These are phyloP conservation scores for Pristionchus maxplancki DNA, from an alignment of 2,888 invertebrate species.

Conservation along the genomic window DNA sequence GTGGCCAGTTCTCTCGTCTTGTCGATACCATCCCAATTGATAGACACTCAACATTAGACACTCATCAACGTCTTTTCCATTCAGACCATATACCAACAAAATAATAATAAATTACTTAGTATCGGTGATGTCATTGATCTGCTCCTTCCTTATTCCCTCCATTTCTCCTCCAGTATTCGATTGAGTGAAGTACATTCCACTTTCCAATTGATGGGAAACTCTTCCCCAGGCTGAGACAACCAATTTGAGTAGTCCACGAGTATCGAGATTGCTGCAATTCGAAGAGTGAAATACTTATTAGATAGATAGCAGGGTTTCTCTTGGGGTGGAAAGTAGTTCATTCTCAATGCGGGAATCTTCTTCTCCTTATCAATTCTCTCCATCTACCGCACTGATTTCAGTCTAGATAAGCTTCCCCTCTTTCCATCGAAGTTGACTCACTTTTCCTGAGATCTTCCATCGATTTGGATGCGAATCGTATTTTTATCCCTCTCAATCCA, in stretches of 20 bases:
- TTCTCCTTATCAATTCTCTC: neutral
- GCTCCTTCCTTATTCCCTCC: slow-evolving; percentile 69
- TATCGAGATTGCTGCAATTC: neutral
- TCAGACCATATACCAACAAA: neutral
- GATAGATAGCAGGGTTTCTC: neutral
- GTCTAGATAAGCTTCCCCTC: slow-evolving; percentile 5
- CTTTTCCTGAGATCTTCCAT: slow-evolving; percentile 71
- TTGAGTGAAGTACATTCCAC: slow-evolving; percentile 75
- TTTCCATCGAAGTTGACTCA: slow-evolving; percentile 22
- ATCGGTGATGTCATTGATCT: slow-evolving; percentile 74
- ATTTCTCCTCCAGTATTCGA: slow-evolving; percentile 67
- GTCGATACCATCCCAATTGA: slow-evolving; percentile 76
- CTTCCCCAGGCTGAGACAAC: slow-evolving; percentile 69
- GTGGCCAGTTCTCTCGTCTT: slow-evolving; percentile 61
- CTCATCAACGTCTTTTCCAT: neutral
- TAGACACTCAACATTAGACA: slow-evolving; percentile 67
- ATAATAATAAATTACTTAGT: slow-evolving; percentile 66
- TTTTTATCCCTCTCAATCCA: slow-evolving; percentile 74
- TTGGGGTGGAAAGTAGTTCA: neutral
- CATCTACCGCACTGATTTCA: slow-evolving; percentile 29
- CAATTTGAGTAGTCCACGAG: slow-evolving; percentile 9
- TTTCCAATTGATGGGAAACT: slow-evolving; percentile 71
- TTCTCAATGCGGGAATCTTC: slow-evolving; percentile 1
- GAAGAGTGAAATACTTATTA: neutral
- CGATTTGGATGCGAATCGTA: slow-evolving; percentile 69